These are phyloP conservation scores for Pammene fasciana DNA, from an alignment of 2,888 invertebrate species.

Conservation along the genomic window DNA sequence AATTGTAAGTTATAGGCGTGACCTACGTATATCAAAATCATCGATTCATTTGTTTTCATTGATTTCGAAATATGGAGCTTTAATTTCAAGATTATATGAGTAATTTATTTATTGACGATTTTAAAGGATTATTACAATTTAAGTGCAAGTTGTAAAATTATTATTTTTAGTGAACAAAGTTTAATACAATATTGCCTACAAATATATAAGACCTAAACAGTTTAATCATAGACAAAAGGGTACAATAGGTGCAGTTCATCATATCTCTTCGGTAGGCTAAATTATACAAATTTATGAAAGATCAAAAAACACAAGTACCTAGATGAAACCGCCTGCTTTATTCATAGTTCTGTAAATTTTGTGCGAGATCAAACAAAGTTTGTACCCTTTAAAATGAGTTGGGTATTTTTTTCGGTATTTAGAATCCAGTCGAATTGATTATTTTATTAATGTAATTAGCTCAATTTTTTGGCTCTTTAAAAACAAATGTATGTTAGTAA, in stretches of 20 bases:
- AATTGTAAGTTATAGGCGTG: slow-evolving; percentile 13
- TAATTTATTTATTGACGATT: slow-evolving; percentile 7
- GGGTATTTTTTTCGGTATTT: background rate
- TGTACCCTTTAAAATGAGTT: background rate
- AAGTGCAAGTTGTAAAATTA: background rate
- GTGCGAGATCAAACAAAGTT: background rate
- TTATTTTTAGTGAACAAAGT: background rate
- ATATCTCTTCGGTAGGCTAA: too few species aligned
- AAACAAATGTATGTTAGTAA: slow-evolving; percentile 26
- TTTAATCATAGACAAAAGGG: background rate
- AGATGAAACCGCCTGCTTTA: too few species aligned
- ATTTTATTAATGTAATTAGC: slow-evolving; percentile 23
- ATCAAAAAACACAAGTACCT: background rate
- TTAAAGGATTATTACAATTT: background rate
- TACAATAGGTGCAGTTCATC: background rate
- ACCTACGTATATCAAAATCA: slow-evolving; percentile 15
- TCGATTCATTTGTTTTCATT: slow-evolving; percentile 13
- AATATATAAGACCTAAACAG: too few species aligned
- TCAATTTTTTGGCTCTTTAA: slow-evolving; percentile 25
- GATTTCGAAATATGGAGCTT: background rate
- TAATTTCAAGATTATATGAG: slow-evolving; percentile 6
- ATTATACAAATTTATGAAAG: background rate
- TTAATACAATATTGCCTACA: too few species aligned
- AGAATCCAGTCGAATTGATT: slow-evolving; percentile 4
- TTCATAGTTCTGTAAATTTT: background rate